Evolutionary conservation across 2,888 invertebrate genomes (phyloP), one percentile per base, ranked within the genome.

Genomic region (Drosophila peninsularis): DNA sequence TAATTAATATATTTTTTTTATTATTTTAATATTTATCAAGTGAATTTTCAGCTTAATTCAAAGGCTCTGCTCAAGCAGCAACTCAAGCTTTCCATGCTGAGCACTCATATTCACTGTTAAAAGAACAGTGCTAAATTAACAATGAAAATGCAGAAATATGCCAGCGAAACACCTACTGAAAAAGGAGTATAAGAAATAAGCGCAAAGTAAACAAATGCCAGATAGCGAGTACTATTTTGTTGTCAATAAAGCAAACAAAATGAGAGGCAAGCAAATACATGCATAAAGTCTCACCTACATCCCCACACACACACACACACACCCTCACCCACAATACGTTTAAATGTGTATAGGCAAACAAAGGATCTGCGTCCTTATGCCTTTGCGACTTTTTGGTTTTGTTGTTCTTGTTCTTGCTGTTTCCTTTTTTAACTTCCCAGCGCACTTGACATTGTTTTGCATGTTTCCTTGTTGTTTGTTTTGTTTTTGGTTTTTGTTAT

Each of bases 241-340:
- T 82, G 71, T 70, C 82, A 87, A 87, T 81, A 81, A 76, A 71
- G 49, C 60, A 75, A 86, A 78, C 57, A 70, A 66, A 70, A 70
- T 63, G 67, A 24, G 41, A 66, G 58, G 27, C 66, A 73, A 61
- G 66, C 54, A 73, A 68, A 73, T 54, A 71, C 47, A 73, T 44
- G 36, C 44, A 63, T 52, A 39, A 52, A 17, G 30, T 50, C 41
- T 27, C 62, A 69, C 70, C 52, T 65, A 55, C 62, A 39, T 24
- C 50, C 27, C 37, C n/a, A 47, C 47, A 27, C 36, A 37, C 11
- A 45, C 17, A 54, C 37, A 63, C 36, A 49, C 19, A 54, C 32
- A 47, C 24, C 0, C 21, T 37, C n/a, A 42, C 52, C 52, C 30
- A 63, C 39, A 42, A 21, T 24, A 44, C 63, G 47, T 53, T 52